Conservation (phyloP, 2,888 invertebrate genomes). For the Agrotis puta region DNA sequence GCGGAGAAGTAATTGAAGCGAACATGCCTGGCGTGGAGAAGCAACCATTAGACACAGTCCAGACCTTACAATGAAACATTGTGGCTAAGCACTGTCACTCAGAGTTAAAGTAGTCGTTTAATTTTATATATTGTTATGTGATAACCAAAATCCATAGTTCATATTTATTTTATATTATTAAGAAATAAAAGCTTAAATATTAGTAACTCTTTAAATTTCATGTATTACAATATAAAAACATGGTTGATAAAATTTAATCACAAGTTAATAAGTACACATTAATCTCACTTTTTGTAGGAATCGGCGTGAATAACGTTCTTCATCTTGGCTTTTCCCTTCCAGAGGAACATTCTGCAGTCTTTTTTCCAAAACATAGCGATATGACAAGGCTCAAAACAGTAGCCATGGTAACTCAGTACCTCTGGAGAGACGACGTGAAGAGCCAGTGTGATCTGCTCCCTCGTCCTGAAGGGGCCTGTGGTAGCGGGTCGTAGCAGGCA, state of each 20-base stretch:
- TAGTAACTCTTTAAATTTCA: conserved; percentile 60
- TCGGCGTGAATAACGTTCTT: conserved; percentile 78
- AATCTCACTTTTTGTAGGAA: conserved; percentile 72
- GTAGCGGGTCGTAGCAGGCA: conserved; percentile 81
- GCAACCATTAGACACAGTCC: conserved; percentile 90
- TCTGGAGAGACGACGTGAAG: conserved; percentile 89
- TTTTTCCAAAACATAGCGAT: conserved; percentile 93
- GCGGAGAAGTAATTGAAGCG: conserved; percentile 93
- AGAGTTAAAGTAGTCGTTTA: conserved; percentile 42
- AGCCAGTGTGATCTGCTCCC: conserved; percentile 84
- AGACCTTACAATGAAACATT: conserved; percentile 91
- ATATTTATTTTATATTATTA: conserved; percentile 69
- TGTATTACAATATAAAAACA: conserved; percentile 58
- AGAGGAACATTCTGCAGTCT: conserved; percentile 93
- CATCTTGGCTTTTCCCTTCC: conserved; percentile 85
- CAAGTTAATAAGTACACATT: conserved; percentile 51
- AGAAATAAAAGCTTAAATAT: conserved; percentile 66
- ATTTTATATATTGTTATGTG: conserved; percentile 45
- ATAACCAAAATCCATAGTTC: conserved; percentile 53
- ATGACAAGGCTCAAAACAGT: conserved; percentile 89
- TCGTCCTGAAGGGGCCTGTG: conserved; percentile 83
- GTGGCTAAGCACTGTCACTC: conserved; percentile 21
- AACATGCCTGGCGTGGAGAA: conserved; percentile 86
- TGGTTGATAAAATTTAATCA: conserved; percentile 54
- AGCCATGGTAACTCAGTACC: conserved; percentile 90